Evolutionary conservation across 2,797 vertebrate species (phyloP).

Genomic region (Eulemur mongoz): DNA sequence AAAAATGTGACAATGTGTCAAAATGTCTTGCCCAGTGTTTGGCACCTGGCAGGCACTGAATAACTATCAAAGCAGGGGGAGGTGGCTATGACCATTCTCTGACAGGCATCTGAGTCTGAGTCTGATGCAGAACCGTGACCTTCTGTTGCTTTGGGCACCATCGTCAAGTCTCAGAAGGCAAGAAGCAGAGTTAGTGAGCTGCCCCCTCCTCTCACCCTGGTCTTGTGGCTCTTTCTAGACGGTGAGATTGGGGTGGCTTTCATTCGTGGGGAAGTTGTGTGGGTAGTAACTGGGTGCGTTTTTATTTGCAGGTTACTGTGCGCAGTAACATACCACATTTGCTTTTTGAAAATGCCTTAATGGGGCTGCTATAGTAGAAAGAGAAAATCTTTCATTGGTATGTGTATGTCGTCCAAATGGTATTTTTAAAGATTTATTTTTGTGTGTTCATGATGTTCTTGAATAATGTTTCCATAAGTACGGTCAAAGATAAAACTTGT

Average conservation of each 20-base stretch:
- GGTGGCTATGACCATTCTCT: background rate
- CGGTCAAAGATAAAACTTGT: slow-evolving; percentile 58
- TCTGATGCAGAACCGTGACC: background rate
- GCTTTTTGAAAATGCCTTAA: slow-evolving; percentile 47
- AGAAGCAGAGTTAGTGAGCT: background rate
- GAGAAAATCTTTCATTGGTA: slow-evolving; percentile 51
- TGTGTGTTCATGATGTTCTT: slow-evolving; percentile 73
- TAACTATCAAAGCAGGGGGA: background rate
- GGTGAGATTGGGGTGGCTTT: background rate
- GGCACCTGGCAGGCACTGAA: background rate
- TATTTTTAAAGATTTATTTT: slow-evolving; percentile 81
- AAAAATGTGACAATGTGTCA: background rate
- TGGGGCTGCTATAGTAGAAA: slow-evolving; percentile 58
- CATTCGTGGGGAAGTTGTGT: background rate
- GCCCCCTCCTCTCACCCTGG: background rate
- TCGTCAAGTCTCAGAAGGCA: background rate
- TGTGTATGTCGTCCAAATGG: slow-evolving; percentile 59
- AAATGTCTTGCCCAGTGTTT: background rate
- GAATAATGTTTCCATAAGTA: slow-evolving; percentile 77
- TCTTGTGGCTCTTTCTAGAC: background rate
- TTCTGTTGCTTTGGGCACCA: background rate
- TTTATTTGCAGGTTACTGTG: background rate
- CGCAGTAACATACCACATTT: background rate
- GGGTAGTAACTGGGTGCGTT: background rate
- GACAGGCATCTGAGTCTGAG: too few species aligned